A percentile compares a stretch with the other conserved stretches of the same genome.
Conservation (phyloP, 2,113 vertebrate species). For the Pterocles burchelli region DNA sequence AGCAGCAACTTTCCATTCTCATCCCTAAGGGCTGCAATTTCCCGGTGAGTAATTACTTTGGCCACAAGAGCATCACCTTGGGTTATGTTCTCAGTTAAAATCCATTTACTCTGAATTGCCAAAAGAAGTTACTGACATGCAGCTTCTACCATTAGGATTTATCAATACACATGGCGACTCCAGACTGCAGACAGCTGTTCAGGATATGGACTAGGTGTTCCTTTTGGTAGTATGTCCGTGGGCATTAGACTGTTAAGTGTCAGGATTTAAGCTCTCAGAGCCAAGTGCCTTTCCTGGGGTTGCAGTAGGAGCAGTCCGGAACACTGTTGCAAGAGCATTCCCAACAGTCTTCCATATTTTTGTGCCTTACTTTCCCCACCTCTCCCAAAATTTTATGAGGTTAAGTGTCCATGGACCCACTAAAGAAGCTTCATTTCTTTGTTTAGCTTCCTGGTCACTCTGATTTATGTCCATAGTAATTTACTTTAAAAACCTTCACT, state of each 20-base stretch:
- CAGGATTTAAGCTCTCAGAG: background rate
- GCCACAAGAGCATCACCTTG: background rate
- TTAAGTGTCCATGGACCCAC: background rate
- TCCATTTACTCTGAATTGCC: background rate
- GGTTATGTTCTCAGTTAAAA: background rate
- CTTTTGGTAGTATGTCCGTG: background rate
- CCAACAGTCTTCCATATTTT: background rate
- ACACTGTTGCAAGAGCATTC: background rate
- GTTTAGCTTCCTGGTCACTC: background rate
- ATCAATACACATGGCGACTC: background rate
- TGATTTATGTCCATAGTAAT: background rate
- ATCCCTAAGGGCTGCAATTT: background rate
- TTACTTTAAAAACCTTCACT: background rate
- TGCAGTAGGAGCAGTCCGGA: background rate
- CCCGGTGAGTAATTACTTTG: background rate
- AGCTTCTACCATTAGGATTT: background rate
- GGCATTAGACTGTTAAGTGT: background rate
- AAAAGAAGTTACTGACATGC: background rate
- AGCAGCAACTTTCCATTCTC: background rate
- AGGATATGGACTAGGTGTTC: background rate
- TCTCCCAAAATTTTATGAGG: accelerated
- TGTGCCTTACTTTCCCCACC: background rate
- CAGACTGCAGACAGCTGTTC: background rate
- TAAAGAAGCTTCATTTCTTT: background rate
- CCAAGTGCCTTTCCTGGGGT: background rate